Conservation (phyloP, 2,797 vertebrate genomes). For the Pseudomugil gertrudae region DNA sequence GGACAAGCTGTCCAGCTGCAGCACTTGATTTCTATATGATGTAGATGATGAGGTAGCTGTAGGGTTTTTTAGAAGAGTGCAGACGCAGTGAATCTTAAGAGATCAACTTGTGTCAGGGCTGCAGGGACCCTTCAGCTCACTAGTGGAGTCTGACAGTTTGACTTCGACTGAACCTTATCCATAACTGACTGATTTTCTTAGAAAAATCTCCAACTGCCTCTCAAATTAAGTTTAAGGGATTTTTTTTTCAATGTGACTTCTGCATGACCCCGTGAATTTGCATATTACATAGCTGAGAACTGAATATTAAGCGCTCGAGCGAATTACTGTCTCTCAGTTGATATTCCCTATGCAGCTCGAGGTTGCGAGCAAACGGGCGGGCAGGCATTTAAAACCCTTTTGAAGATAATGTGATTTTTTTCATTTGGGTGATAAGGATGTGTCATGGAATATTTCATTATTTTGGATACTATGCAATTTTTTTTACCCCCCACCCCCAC, state of each 20-base stretch:
- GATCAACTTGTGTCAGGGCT: conserved; percentile 70
- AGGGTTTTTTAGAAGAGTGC: conserved; percentile 55
- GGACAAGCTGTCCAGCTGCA: conserved; percentile 45
- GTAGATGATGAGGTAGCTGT: conserved; percentile 59
- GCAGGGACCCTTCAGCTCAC: conserved; percentile 58
- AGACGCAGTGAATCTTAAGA: conserved; percentile 58
- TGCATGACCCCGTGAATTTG: conserved; percentile 80
- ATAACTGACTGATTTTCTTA: conserved; percentile 71
- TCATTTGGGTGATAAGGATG: conserved; percentile 81
- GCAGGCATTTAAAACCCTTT: conserved; percentile 78
- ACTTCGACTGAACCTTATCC: conserved; percentile 71
- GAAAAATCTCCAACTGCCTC: conserved; percentile 72
- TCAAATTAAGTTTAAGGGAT: conserved; percentile 75
- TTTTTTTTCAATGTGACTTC: conserved; percentile 75
- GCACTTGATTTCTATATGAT: conserved; percentile 34
- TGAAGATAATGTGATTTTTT: conserved; percentile 85
- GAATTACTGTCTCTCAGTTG: conserved; percentile 79
- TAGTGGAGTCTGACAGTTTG: conserved; percentile 60
- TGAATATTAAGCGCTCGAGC: conserved; percentile 81
- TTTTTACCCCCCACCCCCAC: conserved; percentile 60
- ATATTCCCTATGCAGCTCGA: conserved; percentile 77
- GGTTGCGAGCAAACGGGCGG: conserved; percentile 69
- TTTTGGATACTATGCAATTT: conserved; percentile 79
- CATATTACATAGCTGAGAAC: conserved; percentile 83
- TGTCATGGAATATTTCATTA: conserved; percentile 82